phyloP scores from a whole-genome alignment of 2,888 invertebrate genomes.

The Netelia fuscicornis region DNA sequence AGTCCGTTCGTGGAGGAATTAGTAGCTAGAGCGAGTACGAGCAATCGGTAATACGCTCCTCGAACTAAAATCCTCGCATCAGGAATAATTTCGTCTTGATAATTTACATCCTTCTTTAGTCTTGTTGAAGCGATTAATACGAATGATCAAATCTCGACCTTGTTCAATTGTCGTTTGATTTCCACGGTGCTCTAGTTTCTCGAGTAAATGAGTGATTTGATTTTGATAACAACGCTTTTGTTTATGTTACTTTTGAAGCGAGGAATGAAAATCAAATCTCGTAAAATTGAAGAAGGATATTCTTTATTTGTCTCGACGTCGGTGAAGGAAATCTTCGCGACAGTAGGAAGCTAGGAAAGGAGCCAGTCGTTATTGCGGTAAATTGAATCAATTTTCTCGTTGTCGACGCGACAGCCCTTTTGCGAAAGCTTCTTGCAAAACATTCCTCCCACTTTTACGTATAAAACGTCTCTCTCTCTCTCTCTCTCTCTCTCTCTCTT shows the following conservation, averaged over 20 bases:
- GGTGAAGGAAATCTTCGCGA: constrained; percentile 57
- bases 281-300: neutral
- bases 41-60: neutral
- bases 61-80: neutral
- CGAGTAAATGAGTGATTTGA: too few relatives aligned
- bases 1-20: constrained; percentile 58
- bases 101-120: too few relatives aligned
- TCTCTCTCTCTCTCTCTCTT: neutral
- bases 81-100: constrained; percentile 3
- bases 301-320: neutral
- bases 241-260: too few relatives aligned
- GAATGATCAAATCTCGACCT: too few relatives aligned
- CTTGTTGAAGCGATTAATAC: too few relatives aligned
- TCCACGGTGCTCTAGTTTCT: too few relatives aligned
- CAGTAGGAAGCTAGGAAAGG: constrained; percentile 64
- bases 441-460: neutral
- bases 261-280: neutral
- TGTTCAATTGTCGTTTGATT: too few relatives aligned
- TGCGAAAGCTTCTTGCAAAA: constrained; percentile 5
- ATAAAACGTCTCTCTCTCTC: neutral
- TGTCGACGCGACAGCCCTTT: constrained; percentile 42
- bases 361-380: constrained; percentile 50
- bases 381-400: constrained; percentile 73
- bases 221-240: too few relatives aligned
- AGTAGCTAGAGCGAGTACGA: constrained; percentile 37